Conservation (phyloP, 2,113 vertebrate species). For the Peromyscus polionotus region DNA sequence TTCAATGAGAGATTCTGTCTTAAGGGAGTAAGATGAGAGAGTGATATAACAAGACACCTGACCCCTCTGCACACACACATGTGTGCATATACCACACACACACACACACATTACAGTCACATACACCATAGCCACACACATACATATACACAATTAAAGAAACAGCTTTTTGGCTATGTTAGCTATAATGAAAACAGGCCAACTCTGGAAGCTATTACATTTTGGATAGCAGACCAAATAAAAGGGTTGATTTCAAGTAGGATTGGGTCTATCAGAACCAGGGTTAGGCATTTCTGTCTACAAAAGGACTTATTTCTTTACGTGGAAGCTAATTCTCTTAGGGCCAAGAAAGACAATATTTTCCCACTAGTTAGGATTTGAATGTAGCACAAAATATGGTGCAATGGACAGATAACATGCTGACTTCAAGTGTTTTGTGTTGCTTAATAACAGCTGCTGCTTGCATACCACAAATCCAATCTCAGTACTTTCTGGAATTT, state of each 20-base stretch:
- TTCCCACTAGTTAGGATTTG: conserved; percentile 25
- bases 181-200: neutral
- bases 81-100: too few species aligned
- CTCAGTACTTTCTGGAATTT: neutral
- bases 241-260: neutral
- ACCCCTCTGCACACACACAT: neutral
- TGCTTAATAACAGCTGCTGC: neutral
- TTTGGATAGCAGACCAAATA: conserved; percentile 2
- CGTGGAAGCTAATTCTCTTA: neutral
- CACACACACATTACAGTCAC: neutral
- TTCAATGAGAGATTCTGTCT: neutral
- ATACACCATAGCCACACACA: neutral
- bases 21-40: neutral
- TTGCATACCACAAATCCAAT: neutral
- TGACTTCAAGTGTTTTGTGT: neutral
- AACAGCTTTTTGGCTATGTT: neutral
- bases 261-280: neutral
- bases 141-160: neutral
- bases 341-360: neutral
- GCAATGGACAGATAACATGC: neutral
- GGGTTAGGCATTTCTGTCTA: neutral
- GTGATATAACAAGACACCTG: too few species aligned
- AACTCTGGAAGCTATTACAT: neutral
- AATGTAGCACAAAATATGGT: conserved; percentile 14
- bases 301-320: conserved; percentile 1